Percentiles rank a stretch among this genome's conserved stretches.
These are phyloP conservation scores for Syngnathus rostellatus DNA, from an alignment of 2,797 vertebrate genomes.

Conservation along the genomic window DNA sequence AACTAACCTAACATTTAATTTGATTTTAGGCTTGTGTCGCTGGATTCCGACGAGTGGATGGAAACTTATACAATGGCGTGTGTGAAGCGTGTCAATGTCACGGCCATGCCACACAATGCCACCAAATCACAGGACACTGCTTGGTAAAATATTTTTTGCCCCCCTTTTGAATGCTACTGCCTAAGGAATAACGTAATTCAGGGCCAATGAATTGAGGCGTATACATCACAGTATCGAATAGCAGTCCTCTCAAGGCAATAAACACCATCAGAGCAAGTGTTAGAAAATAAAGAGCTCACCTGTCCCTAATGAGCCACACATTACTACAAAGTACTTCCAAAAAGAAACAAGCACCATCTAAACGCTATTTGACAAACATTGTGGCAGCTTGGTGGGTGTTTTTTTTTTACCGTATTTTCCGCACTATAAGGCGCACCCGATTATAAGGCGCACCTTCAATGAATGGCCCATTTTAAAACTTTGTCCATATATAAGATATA, in stretches of 20 bases:
- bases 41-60: slow-evolving; percentile 78
- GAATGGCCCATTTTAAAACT: no score
- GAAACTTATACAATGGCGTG: slow-evolving; percentile 75
- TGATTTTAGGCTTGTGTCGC: slow-evolving; percentile 73
- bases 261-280: background rate
- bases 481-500: no score
- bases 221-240: background rate
- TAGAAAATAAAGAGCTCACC: background rate
- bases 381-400: slow-evolving; percentile 7
- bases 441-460: background rate
- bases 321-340: background rate
- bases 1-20: background rate
- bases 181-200: background rate
- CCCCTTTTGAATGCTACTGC: background rate
- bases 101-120: slow-evolving; percentile 73
- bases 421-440: background rate
- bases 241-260: background rate
- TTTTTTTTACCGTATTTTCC: background rate
- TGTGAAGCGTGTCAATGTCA: slow-evolving; percentile 83
- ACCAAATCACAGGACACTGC: slow-evolving; percentile 81
- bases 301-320: background rate
- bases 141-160: slow-evolving; percentile 67
- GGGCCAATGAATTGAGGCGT: background rate
- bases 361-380: background rate
- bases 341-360: background rate